Conservation (phyloP, 2,113 vertebrate species). For the Sinocyclocheilus anophthalmus region DNA sequence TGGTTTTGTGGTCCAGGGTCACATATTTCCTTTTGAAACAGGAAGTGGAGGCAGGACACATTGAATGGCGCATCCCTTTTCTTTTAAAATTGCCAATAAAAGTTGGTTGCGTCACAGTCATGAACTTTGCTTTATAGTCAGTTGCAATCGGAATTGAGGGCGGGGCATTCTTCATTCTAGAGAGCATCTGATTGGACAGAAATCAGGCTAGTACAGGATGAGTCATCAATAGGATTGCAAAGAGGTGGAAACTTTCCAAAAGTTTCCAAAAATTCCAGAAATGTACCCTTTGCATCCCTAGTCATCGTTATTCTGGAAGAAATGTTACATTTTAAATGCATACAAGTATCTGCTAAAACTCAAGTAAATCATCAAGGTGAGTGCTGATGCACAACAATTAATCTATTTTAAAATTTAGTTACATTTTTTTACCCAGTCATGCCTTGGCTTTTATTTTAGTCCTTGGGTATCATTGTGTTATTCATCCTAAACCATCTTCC, state of each 20-base stretch:
- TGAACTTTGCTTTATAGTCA: background rate
- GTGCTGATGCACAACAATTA: background rate
- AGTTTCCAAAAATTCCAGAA: background rate
- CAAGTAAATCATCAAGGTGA: background rate
- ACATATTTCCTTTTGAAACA: background rate
- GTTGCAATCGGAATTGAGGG: background rate
- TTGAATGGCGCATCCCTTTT: background rate
- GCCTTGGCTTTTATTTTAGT: conserved; percentile 1
- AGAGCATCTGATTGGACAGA: background rate
- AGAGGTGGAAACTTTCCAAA: too few relatives aligned
- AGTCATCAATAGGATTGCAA: background rate
- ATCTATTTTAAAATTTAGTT: background rate
- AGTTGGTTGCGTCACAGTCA: background rate
- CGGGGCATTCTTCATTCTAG: background rate
- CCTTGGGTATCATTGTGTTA: background rate
- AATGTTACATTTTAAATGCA: background rate
- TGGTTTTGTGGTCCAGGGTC: too few relatives aligned
- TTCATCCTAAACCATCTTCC: background rate
- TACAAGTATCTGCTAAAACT: background rate
- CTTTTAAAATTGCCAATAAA: background rate
- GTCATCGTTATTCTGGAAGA: background rate
- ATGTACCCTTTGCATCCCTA: background rate
- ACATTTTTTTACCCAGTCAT: background rate
- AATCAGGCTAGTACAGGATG: background rate
- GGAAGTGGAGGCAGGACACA: background rate